Evolutionary conservation across 2,888 invertebrate species (phyloP).

Genomic region (Volucella inanis): DNA sequence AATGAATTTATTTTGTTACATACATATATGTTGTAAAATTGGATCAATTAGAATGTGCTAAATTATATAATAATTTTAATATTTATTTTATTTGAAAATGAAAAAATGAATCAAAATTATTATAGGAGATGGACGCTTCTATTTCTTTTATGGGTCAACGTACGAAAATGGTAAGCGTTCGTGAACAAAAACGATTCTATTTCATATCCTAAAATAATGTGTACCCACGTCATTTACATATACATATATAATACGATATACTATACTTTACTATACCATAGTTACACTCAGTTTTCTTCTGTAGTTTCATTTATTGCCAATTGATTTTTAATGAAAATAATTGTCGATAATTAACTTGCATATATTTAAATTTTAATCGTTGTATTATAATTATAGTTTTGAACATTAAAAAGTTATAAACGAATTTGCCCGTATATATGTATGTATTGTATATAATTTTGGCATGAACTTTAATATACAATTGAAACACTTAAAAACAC

Average conservation of each 20-base stretch:
- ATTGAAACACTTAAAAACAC: slow-evolving; percentile 4
- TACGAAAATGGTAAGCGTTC: slow-evolving; percentile 68
- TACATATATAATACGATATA: background rate
- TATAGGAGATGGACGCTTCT: slow-evolving; percentile 70
- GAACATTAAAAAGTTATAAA: background rate
- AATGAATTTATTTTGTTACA: slow-evolving; percentile 28
- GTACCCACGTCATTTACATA: slow-evolving; percentile 3
- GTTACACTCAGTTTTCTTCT: slow-evolving; percentile 6
- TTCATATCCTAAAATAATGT: slow-evolving; percentile 15
- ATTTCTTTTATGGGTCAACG: slow-evolving; percentile 64
- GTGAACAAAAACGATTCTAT: slow-evolving; percentile 9
- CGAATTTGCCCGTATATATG: background rate
- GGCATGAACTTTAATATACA: slow-evolving; percentile 9
- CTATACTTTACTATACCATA: background rate
- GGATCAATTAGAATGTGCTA: slow-evolving; percentile 30
- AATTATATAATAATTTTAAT: slow-evolving; percentile 28
- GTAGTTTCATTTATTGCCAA: slow-evolving; percentile 4
- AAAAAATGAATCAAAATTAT: slow-evolving; percentile 61
- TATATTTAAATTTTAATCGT: no score
- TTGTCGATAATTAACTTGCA: no score
- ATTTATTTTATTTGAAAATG: slow-evolving; percentile 38
- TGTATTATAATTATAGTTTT: no score
- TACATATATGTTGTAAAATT: slow-evolving; percentile 26
- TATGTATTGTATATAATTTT: background rate
- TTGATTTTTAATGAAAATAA: background rate